Base-by-base conservation (phyloP, 2,113 vertebrate species). In the Lepisosteus osseus region DNA sequence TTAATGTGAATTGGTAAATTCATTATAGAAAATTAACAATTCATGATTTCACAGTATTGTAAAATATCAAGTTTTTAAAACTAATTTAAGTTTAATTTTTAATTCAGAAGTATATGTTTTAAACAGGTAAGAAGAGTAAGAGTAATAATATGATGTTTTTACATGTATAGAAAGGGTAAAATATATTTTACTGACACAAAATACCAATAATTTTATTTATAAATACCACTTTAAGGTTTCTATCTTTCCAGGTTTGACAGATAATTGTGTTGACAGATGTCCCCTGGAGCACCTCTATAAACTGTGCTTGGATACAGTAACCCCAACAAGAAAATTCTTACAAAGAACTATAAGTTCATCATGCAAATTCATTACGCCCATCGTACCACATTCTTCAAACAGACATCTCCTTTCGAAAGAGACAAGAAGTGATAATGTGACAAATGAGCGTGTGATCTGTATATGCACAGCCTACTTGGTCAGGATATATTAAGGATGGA, bases 361-460 rank as follows among this genome's bases (percentile, higher is more conserved):
- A 96, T 96, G 94, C 91, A 97, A 97, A 95, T 89, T 70, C 72
- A 82, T 93, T 94, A 93, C 88, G 90, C 86, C 87, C 91, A 88
- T 86, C 80, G 88, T 90, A 85, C 87, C 87, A 92, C 94, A 97
- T 97, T 97, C 94, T 95, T 98, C 95, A 98, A 96, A 96, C 65
- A 85, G 95, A 98, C 94, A 95, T 83, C 91, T 94, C 94, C 94
- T 91, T 93, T 92, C 91, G 93, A 93, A 95, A 91, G 86, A 94
- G 92, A 94, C 93, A 92, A 91, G 86, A 86, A 88, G 89, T 91
- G 94, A 95, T 95, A 95, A 96, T 92, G 92, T 95, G 94, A 98
- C 94, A 96, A 97, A 97, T 79, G 93, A 97, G 93, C 86, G 84
- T 81, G 82, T 88, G 78, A 87, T 88, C 86, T 90, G 88, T 88